Percentiles rank a stretch among this genome's conserved stretches.
phyloP scores from a whole-genome alignment of 2,113 vertebrate species.

The Herpetotheres cachinnans region DNA sequence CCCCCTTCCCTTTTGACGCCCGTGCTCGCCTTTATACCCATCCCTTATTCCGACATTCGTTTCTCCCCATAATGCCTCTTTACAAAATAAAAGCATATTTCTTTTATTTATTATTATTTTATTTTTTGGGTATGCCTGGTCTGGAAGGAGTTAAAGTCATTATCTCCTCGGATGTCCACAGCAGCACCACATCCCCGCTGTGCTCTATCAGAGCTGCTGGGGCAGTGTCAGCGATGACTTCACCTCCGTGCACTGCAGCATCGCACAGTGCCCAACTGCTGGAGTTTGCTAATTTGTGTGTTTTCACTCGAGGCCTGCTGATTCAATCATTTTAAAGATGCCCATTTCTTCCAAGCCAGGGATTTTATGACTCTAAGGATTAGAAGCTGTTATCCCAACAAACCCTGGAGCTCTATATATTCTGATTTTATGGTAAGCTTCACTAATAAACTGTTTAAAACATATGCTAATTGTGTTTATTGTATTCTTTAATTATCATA shows the following conservation, averaged over 20 bases:
- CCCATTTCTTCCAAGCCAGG: constrained; percentile 72
- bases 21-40: fast-evolving
- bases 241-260: neutral
- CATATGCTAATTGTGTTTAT: constrained; percentile 73
- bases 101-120: neutral
- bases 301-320: constrained; percentile 69
- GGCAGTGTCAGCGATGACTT: neutral
- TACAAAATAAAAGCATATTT: neutral
- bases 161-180: constrained; percentile 14
- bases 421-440: constrained; percentile 72
- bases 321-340: constrained; percentile 66
- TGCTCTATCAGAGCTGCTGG: constrained; percentile 20
- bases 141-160: constrained; percentile 52
- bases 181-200: neutral
- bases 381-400: constrained; percentile 67
- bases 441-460: constrained; percentile 74
- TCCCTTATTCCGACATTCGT: fast-evolving
- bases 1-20: neutral
- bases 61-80: neutral
- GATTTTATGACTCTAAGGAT: constrained; percentile 72
- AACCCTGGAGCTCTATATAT: constrained; percentile 66
- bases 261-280: constrained; percentile 24
- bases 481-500: constrained; percentile 69
- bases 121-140: neutral
- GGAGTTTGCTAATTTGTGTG: constrained; percentile 69